Conservation (phyloP, 1,140 invertebrate species). For the Leptestheria dahalacensis region DNA sequence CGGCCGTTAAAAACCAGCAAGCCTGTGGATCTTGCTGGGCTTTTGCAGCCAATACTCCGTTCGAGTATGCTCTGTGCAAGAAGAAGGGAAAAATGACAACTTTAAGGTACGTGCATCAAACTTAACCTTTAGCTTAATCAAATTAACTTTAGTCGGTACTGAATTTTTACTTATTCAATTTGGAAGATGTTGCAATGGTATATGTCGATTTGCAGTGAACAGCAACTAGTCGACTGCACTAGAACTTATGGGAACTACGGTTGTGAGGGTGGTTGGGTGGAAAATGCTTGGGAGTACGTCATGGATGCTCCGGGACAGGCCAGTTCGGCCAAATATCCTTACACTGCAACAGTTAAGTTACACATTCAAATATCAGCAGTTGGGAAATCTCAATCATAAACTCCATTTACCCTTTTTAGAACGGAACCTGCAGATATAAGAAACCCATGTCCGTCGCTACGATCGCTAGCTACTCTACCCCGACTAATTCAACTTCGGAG, state of each 20-base stretch:
- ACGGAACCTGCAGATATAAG: too few relatives aligned
- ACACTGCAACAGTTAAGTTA: too few relatives aligned
- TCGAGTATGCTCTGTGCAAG: slow-evolving; percentile 7
- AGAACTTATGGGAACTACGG: not conserved
- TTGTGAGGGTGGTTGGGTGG: not conserved
- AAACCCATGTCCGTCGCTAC: too few relatives aligned
- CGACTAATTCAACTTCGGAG: too few relatives aligned
- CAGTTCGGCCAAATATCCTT: not conserved
- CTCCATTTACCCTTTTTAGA: too few relatives aligned
- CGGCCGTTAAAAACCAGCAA: too few relatives aligned
- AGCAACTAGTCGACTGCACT: slow-evolving; percentile 3
- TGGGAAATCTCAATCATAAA: too few relatives aligned
- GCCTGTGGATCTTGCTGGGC: slow-evolving; percentile 11
- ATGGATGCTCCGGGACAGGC: not conserved
- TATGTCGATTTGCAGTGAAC: not conserved
- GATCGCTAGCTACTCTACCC: too few relatives aligned
- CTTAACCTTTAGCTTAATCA: not conserved
- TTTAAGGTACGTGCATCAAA: too few relatives aligned
- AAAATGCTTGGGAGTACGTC: not conserved
- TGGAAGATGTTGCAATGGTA: not conserved
- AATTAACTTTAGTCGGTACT: not conserved
- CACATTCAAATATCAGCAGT: too few relatives aligned
- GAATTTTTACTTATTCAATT: not conserved
- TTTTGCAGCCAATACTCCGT: slow-evolving; percentile 1
- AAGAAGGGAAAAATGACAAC: not conserved